Conservation (phyloP, 1,140 invertebrate species). For the Drosophila kohkoa region DNA sequence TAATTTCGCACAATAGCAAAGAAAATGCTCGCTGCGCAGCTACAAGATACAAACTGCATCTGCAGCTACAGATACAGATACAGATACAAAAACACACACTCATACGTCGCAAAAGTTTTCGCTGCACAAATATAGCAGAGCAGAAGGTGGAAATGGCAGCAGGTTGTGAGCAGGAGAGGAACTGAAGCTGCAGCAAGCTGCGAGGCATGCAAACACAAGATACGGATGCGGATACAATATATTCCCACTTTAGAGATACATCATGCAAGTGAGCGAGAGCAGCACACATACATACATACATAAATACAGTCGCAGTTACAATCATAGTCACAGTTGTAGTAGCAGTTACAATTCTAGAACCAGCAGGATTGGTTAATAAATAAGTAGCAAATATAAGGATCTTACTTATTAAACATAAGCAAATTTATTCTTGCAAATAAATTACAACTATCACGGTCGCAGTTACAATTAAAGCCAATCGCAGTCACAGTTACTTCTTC, state of each 20-base stretch:
- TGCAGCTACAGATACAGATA: constrained; percentile 20
- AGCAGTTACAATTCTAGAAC: neutral
- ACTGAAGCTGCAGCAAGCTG: constrained; percentile 6
- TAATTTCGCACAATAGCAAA: constrained; percentile 74
- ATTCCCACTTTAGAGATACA: constrained; percentile 9
- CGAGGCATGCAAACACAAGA: constrained; percentile 30
- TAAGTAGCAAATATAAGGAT: no score
- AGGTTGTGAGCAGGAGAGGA: neutral
- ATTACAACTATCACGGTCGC: no score
- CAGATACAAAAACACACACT: constrained; percentile 30
- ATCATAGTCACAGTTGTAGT: constrained; percentile 2
- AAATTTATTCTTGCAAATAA: no score
- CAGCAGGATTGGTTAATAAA: no score
- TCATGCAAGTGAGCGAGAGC: constrained; percentile 5
- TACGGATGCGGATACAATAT: constrained; percentile 16
- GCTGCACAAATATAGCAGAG: constrained; percentile 35
- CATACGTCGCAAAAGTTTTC: constrained; percentile 41
- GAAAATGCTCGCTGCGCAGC: constrained; percentile 71
- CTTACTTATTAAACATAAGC: no score
- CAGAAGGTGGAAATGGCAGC: neutral
- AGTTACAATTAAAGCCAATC: no score
- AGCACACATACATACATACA: constrained; percentile 4
- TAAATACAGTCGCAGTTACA: constrained; percentile 15
- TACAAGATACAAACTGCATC: constrained; percentile 55
- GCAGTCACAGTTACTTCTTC: no score